Conservation (phyloP, 2,797 vertebrate genomes). For the Gymnopithys bicolor region DNA sequence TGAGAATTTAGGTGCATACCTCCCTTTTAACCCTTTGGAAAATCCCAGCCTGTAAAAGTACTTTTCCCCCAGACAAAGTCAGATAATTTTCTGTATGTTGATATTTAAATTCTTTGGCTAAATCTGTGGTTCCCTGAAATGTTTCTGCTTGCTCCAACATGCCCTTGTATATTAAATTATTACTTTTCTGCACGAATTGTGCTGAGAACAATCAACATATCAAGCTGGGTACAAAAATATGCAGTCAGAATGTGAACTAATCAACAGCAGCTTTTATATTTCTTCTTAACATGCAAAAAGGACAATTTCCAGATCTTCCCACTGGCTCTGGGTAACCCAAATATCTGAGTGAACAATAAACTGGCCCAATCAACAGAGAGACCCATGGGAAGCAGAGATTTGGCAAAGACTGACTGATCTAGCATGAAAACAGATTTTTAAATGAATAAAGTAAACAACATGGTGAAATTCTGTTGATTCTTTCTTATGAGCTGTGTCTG, state of each 20-base stretch:
- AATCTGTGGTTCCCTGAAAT: neutral
- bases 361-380: neutral
- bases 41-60: neutral
- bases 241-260: neutral
- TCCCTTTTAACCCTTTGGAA: neutral
- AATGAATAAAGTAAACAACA: neutral
- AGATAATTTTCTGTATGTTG: neutral
- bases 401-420: neutral
- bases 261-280: conserved; percentile 7
- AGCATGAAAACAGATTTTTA: neutral
- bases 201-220: neutral
- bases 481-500: neutral
- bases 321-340: neutral
- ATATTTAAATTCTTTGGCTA: neutral
- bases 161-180: neutral
- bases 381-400: neutral
- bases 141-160: neutral
- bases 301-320: neutral
- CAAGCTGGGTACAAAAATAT: neutral
- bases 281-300: neutral
- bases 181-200: conserved; percentile 14
- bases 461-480: neutral
- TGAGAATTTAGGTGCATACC: neutral
- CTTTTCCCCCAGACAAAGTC: neutral
- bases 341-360: neutral